Evolutionary conservation across 2,797 vertebrate species (phyloP).

Genomic region (Poecilia gillii): DNA sequence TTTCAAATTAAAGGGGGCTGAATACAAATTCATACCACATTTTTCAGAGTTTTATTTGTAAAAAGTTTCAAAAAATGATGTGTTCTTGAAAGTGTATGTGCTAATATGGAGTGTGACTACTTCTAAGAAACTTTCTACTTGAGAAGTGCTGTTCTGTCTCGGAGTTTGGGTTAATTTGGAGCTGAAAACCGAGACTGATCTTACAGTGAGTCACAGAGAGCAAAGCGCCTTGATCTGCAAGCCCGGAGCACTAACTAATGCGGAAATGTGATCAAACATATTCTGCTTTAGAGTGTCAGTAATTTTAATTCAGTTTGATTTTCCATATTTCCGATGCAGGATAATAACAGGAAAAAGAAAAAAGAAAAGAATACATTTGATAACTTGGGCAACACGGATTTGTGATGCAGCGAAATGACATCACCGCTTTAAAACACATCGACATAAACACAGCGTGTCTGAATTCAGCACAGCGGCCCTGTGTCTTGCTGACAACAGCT

Average conservation of each 20-base stretch:
- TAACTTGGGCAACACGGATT: slow-evolving; percentile 11
- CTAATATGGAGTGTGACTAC: neutral
- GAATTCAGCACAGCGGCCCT: slow-evolving; percentile 42
- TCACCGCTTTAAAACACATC: slow-evolving; percentile 35
- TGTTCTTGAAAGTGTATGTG: neutral
- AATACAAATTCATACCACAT: neutral
- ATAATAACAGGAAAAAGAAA: neutral
- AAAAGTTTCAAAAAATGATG: neutral
- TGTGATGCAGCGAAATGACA: slow-evolving; percentile 45
- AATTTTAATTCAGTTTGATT: neutral
- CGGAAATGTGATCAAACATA: neutral
- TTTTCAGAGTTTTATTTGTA: neutral
- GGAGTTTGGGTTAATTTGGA: neutral
- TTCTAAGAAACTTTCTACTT: neutral
- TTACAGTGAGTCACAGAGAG: neutral
- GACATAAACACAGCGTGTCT: slow-evolving; percentile 44
- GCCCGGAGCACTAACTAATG: neutral
- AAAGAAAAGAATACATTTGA: slow-evolving; percentile 21
- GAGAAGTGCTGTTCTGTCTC: neutral
- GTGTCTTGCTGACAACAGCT: slow-evolving; percentile 61
- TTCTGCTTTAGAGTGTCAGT: neutral
- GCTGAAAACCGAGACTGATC: neutral
- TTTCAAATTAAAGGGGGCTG: neutral
- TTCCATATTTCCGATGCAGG: neutral
- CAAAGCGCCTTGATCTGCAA: neutral